Evolutionary conservation across 2,113 vertebrate species (phyloP).

Genomic region (Lophochroa leadbeateri): DNA sequence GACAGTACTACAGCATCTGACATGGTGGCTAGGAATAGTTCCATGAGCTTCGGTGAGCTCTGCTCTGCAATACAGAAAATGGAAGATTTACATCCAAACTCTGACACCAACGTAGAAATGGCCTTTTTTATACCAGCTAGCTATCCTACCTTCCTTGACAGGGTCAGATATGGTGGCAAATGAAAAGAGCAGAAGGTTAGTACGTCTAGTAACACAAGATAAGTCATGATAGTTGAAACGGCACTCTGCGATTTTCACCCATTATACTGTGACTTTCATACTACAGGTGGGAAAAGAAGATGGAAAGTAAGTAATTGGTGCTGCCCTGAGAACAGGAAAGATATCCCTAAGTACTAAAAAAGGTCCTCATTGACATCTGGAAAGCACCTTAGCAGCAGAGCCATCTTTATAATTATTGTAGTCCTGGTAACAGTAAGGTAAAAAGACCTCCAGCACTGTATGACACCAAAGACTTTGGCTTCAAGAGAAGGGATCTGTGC

Average conservation of each 20-base stretch:
- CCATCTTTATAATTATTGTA: background rate
- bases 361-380: background rate
- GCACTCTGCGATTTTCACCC: background rate
- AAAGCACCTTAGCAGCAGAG: background rate
- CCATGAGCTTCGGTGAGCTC: background rate
- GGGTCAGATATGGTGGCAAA: background rate
- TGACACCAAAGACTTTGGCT: fast-evolving
- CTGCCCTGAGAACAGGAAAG: background rate
- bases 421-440: background rate
- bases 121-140: background rate
- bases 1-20: background rate
- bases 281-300: background rate
- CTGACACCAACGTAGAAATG: background rate
- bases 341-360: background rate
- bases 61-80: background rate
- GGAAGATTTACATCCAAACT: background rate
- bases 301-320: background rate
- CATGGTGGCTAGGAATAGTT: background rate
- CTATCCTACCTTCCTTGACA: background rate
- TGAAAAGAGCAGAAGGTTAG: background rate
- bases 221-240: background rate
- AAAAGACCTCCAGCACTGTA: background rate
- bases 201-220: background rate
- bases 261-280: background rate
- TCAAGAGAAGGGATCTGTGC: background rate